These are phyloP conservation scores for Lophotriccus pileatus DNA, from an alignment of 2,797 vertebrate species.

Conservation along the genomic window DNA sequence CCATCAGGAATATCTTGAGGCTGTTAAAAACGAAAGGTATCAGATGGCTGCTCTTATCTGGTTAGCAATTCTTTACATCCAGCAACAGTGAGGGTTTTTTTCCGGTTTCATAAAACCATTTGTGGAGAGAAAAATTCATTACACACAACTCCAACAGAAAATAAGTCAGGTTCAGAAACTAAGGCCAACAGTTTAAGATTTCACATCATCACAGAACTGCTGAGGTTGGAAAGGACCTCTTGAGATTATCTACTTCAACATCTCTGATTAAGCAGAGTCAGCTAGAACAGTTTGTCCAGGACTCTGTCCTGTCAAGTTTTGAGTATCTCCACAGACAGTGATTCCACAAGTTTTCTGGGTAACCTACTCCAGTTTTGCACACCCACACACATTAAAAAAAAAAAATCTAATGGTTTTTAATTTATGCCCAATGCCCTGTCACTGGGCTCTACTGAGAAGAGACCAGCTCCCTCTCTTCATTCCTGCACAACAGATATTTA, in stretches of 20 bases:
- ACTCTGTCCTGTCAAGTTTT: background rate
- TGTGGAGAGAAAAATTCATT: background rate
- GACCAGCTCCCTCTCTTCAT: background rate
- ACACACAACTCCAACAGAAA: background rate
- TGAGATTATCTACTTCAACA: background rate
- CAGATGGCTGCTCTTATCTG: background rate
- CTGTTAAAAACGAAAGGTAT: constrained; percentile 68
- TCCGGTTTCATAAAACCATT: background rate
- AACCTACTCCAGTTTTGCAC: background rate
- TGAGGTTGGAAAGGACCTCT: background rate
- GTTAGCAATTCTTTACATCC: background rate
- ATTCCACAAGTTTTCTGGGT: background rate
- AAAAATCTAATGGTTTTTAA: background rate
- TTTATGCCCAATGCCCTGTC: background rate
- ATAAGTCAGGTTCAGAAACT: background rate
- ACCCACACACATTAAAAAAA: background rate
- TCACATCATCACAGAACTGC: background rate
- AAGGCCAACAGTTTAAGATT: background rate
- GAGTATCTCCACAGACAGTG: background rate
- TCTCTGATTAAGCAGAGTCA: background rate
- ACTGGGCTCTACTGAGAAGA: background rate
- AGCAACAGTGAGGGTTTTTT: background rate
- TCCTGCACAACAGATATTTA: background rate
- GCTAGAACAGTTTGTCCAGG: background rate
- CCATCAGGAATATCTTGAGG: constrained; percentile 96